A percentile compares a stretch with the other conserved stretches of the same genome.
Evolutionary conservation across 2,888 invertebrate species (phyloP).

Genomic region (Aspidiotus destructor): DNA sequence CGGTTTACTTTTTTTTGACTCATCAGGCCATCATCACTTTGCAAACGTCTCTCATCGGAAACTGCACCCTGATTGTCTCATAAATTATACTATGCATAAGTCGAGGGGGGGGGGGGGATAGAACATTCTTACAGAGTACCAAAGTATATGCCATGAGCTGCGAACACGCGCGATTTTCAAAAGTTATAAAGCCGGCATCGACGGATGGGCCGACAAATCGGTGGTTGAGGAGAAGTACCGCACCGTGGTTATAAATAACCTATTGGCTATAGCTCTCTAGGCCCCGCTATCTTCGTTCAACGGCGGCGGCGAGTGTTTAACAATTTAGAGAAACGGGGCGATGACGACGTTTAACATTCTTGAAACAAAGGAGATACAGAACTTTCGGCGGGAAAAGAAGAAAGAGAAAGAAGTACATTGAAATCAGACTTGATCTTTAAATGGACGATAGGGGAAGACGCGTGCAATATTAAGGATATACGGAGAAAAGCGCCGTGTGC

Average conservation of each 20-base stretch:
- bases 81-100: too few species aligned
- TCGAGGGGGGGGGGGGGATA: too few species aligned
- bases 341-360: neutral
- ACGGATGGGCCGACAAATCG: too few species aligned
- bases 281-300: neutral
- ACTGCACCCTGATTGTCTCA: too few species aligned
- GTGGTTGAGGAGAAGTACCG: neutral
- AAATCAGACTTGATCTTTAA: neutral
- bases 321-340: neutral
- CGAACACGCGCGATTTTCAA: too few species aligned
- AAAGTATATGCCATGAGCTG: too few species aligned
- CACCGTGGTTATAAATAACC: constrained; percentile 16
- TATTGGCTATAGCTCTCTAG: constrained; percentile 12
- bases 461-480: neutral
- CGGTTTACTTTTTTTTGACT: too few species aligned
- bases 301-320: neutral
- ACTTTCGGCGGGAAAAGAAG: neutral
- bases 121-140: too few species aligned
- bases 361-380: neutral
- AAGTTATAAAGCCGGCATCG: too few species aligned
- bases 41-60: too few species aligned
- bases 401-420: neutral
- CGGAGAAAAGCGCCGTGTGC: constrained; percentile 15
- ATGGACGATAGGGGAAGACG: constrained; percentile 7
- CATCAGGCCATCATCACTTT: too few species aligned